A percentile compares a stretch with the other conserved stretches of the same genome.
phyloP scores from a whole-genome alignment of 2,797 vertebrate genomes.

The Chrysocyon brachyurus region DNA sequence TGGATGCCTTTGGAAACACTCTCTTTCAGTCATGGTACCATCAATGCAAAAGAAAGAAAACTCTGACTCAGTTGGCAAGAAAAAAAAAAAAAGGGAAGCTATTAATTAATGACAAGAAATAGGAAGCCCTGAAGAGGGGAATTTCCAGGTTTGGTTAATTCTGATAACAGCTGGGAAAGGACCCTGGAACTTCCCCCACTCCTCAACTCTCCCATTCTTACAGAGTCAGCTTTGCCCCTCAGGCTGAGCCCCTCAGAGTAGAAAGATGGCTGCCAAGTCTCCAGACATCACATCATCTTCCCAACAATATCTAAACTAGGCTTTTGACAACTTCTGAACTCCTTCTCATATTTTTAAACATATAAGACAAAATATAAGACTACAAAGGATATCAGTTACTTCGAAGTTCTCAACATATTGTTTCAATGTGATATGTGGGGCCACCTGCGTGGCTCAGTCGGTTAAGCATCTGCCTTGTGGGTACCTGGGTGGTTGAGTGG shows the following conservation, averaged over 20 bases:
- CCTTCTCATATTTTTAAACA: neutral
- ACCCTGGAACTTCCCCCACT: neutral
- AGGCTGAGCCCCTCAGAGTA: neutral
- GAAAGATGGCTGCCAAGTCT: neutral
- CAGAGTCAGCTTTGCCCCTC: neutral
- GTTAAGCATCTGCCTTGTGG: too few species aligned
- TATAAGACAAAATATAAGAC: neutral
- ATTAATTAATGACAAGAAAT: neutral
- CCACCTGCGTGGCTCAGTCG: too few species aligned
- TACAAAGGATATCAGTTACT: neutral
- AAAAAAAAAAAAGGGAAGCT: neutral
- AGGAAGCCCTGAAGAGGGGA: neutral
- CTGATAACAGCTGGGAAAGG: neutral
- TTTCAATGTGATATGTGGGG: neutral
- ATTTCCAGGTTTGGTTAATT: constrained; percentile 12
- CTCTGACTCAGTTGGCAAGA: neutral
- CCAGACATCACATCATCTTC: neutral
- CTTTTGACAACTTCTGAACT: neutral
- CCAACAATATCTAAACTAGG: neutral
- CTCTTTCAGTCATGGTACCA: neutral
- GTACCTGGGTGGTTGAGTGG: too few species aligned
- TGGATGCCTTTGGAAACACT: neutral
- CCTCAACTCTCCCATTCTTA: too few species aligned
- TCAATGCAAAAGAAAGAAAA: neutral
- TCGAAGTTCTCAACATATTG: neutral